A percentile compares a stretch with the other conserved stretches of the same genome.
These are phyloP conservation scores for Trematocara nigrifrons DNA, from an alignment of 2,113 vertebrate genomes.

Conservation along the genomic window DNA sequence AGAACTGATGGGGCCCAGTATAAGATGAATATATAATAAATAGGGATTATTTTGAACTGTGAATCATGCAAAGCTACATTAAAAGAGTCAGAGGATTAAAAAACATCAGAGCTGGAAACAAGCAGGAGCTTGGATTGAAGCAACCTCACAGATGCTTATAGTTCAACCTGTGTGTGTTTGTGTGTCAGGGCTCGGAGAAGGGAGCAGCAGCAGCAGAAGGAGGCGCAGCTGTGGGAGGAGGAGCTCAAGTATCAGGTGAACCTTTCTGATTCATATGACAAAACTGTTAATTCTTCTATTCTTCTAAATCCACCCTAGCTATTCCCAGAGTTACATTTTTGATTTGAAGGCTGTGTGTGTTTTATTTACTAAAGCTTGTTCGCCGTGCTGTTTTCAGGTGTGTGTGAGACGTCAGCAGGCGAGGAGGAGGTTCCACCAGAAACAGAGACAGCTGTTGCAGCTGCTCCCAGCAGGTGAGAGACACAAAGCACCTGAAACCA, in stretches of 20 bases:
- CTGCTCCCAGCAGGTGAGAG: conserved; percentile 66
- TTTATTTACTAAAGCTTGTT: not conserved
- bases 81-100: not conserved
- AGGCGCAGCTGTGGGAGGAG: conserved; percentile 78
- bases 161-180: not conserved
- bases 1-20: not conserved
- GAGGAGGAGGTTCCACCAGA: conserved; percentile 83
- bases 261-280: not conserved
- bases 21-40: not conserved
- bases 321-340: not conserved
- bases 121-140: not conserved
- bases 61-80: not conserved
- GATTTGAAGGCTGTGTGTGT: not conserved
- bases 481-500: not conserved
- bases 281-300: not conserved
- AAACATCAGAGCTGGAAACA: not conserved
- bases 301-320: not conserved
- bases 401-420: conserved; percentile 82
- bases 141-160: not conserved
- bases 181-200: conserved; percentile 75
- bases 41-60: not conserved
- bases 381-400: conserved; percentile 58
- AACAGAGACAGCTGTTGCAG: conserved; percentile 81
- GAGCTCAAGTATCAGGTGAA: conserved; percentile 64
- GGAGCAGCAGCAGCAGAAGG: conserved; percentile 65